Evolutionary conservation across 2,888 invertebrate genomes (phyloP), one percentile per base, ranked within the genome.

Genomic region (Tanypteryx hageni): DNA sequence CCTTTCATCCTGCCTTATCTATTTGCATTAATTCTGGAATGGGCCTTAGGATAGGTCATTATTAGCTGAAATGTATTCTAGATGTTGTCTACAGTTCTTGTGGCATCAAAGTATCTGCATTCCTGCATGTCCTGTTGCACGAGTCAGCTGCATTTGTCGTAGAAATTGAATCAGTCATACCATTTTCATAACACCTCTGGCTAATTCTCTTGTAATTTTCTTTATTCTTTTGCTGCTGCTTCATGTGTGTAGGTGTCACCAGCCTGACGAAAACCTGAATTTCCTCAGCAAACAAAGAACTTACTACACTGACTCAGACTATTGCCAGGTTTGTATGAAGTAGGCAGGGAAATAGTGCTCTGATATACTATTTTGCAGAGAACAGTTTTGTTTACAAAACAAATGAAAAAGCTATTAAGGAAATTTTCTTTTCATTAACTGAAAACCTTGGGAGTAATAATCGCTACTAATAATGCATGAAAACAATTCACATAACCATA

Each of bases 141-240:
- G 89, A 64, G 86, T 86, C 59, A 61, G 89, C 89, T 89, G 89
- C 93, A 84, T 93, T 94, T 81, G 93, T 93, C 92, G 64, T 92
- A 68, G 44, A 86, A n/a, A 22, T 64, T 64, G 84, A 92, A 92
- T 56, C 82, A 27, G n/a, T 91, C 57, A 22, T 44, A 59, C 22
- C n/a, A 81, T 76, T 76, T 92, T 27, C 58, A 56, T 81, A 91
- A 59, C 76, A 82, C 76, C 68, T 82, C 59, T 91, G 44, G 64
- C 61, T 92, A 85, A 57, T 92, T 92, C 83, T 86, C 82, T 92
- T 64, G 57, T 92, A 27, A 56, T 92, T 92, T 84, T 92, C 76
- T 89, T 92, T 89, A 58, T 92, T 93, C 84, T 92, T 92, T 92
- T 76, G 27, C 61, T 92, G 92, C 92, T 92, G 92, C 92, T 92